A percentile compares a stretch with the other conserved stretches of the same genome.
Evolutionary conservation across 2,888 invertebrate species (phyloP).

Genomic region (Elaeidobius kamerunicus): DNA sequence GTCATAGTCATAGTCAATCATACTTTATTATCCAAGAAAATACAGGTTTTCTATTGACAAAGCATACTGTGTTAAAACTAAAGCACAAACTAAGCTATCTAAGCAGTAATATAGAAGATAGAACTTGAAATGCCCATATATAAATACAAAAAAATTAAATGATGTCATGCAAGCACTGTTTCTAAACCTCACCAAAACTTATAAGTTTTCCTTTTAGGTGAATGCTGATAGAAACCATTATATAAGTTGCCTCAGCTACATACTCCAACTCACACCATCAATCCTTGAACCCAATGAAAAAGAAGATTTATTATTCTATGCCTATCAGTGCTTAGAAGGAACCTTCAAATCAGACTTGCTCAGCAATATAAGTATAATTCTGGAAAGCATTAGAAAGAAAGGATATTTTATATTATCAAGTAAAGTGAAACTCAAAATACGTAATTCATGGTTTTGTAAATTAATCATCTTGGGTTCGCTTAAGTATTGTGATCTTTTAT

Average conservation of each 20-base stretch:
- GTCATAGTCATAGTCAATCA: too few species aligned
- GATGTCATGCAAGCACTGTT: neutral
- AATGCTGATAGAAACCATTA: neutral
- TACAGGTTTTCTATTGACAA: too few species aligned
- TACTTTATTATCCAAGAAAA: too few species aligned
- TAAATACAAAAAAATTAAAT: neutral
- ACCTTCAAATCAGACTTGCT: neutral
- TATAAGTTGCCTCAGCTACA: constrained; percentile 3
- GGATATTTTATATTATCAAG: neutral
- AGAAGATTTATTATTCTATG: neutral
- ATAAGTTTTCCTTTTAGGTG: constrained; percentile 5
- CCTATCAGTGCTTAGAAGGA: constrained; percentile 7
- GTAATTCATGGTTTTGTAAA: constrained; percentile 29
- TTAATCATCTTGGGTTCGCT: constrained; percentile 29
- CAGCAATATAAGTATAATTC: neutral
- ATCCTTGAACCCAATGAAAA: constrained; percentile 5
- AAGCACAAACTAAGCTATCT: too few species aligned
- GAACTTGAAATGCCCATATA: too few species aligned
- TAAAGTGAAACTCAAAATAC: neutral
- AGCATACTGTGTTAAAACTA: too few species aligned
- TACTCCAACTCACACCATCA: neutral
- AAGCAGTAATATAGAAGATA: too few species aligned
- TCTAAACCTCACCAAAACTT: neutral
- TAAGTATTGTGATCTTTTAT: constrained; percentile 9
- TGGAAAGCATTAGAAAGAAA: neutral